phyloP scores from a whole-genome alignment of 2,113 vertebrate species.

The Condylura cristata region DNA sequence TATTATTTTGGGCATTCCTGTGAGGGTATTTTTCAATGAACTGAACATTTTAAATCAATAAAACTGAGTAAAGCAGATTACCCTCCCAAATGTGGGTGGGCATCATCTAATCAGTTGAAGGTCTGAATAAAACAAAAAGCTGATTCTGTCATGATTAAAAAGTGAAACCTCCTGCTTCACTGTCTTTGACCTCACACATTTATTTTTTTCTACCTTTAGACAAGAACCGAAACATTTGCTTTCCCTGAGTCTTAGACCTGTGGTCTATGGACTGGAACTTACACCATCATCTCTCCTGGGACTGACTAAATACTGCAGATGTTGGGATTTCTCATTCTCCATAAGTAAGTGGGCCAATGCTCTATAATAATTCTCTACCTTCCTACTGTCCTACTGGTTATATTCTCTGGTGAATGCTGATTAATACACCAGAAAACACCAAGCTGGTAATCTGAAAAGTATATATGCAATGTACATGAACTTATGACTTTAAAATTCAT shows the following conservation, averaged over 20 bases:
- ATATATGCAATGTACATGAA: neutral
- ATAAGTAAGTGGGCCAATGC: neutral
- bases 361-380: neutral
- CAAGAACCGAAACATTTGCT: neutral
- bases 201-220: neutral
- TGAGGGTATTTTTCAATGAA: neutral
- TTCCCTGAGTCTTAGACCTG: neutral
- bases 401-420: neutral
- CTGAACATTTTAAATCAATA: neutral
- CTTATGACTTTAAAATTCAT: neutral
- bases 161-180: neutral
- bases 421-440: neutral
- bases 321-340: neutral
- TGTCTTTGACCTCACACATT: neutral
- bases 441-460: neutral
- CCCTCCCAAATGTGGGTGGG: neutral
- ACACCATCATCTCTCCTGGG: neutral
- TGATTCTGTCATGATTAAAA: neutral
- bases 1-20: conserved; percentile 2
- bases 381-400: neutral
- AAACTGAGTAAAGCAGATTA: neutral
- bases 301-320: neutral
- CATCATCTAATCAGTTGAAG: neutral
- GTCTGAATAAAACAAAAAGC: neutral
- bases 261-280: neutral